phyloP scores from a whole-genome alignment of 2,888 invertebrate species.

The Biston stratarius region DNA sequence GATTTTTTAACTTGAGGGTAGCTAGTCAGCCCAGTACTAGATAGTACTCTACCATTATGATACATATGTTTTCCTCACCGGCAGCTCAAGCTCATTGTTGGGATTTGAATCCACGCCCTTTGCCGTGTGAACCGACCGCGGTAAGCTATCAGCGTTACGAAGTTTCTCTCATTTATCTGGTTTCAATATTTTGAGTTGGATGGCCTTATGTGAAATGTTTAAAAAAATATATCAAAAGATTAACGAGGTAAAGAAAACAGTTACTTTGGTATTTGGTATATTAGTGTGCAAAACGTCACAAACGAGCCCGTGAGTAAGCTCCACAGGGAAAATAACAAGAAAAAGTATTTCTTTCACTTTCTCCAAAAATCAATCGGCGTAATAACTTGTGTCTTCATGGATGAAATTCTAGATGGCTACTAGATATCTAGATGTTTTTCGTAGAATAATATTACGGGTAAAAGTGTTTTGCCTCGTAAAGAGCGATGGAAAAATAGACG shows the following conservation, averaged over 20 bases:
- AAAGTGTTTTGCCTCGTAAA: slow-evolving; percentile 26
- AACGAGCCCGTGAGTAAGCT: not conserved
- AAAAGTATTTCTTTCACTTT: not conserved
- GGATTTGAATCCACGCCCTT: too few relatives aligned
- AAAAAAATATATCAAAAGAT: too few relatives aligned
- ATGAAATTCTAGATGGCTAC: not conserved
- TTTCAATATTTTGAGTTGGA: too few relatives aligned
- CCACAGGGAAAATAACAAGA: not conserved
- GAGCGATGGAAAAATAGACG: slow-evolving; percentile 20
- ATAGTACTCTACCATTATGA: too few relatives aligned
- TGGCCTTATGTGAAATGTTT: too few relatives aligned
- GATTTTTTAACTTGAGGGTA: too few relatives aligned
- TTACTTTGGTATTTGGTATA: too few relatives aligned
- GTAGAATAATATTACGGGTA: slow-evolving; percentile 13
- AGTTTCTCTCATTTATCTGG: too few relatives aligned
- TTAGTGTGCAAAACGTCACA: not conserved
- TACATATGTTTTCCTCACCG: not conserved
- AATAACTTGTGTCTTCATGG: slow-evolving; percentile 1
- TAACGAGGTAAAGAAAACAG: not conserved
- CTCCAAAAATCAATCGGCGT: not conserved
- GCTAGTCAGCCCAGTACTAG: too few relatives aligned
- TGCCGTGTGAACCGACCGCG: too few relatives aligned
- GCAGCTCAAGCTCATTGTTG: too few relatives aligned
- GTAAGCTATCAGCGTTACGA: too few relatives aligned
- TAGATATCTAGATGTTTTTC: slow-evolving; percentile 8